Percentiles rank a stretch among this genome's conserved stretches.
Conservation (phyloP, 2,113 vertebrate genomes). For the Pavo muticus region DNA sequence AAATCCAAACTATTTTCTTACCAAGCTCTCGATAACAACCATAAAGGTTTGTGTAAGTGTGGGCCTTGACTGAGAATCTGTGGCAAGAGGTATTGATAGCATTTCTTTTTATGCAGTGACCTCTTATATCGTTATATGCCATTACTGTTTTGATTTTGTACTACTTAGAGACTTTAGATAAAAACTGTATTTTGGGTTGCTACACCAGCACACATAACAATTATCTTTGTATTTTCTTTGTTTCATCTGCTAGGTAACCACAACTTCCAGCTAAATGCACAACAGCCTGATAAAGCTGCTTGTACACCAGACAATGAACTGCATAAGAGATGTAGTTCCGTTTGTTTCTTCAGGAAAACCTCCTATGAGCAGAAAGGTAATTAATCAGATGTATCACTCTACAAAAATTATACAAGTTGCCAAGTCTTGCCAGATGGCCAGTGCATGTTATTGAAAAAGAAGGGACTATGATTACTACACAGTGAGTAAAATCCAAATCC, state of each 20-base stretch:
- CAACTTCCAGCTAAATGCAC: constrained; percentile 40
- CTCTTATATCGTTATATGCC: too few relatives aligned
- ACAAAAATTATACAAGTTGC: neutral
- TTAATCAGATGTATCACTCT: neutral
- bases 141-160: neutral
- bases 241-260: constrained; percentile 56
- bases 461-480: neutral
- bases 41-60: neutral
- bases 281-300: constrained; percentile 25
- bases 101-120: neutral
- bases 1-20: neutral
- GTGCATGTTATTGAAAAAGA: neutral
- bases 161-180: neutral
- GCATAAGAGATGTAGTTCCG: constrained; percentile 14
- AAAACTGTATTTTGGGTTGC: neutral
- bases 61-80: neutral
- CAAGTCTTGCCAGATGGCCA: constrained; percentile 1
- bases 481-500: neutral
- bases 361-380: constrained; percentile 60
- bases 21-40: neutral
- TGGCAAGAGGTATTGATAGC: neutral
- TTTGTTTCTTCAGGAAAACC: constrained; percentile 58
- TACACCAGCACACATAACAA: accelerated
- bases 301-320: neutral
- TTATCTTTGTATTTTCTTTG: neutral